Evolutionary conservation across 2,888 invertebrate genomes (phyloP).

Genomic region (Cantharis rustica): DNA sequence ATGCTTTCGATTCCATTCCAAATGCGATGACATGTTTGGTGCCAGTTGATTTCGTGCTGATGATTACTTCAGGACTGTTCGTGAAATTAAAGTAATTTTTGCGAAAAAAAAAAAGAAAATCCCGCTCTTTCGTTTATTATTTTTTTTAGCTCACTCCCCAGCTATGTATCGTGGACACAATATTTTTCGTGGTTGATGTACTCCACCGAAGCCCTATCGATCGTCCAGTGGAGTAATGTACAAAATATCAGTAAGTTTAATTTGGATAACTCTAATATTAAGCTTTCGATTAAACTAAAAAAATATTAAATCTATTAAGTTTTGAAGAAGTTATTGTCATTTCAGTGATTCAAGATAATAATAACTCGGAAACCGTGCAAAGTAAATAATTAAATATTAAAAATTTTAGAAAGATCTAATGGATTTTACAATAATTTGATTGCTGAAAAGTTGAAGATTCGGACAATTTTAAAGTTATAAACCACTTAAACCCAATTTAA

Average conservation of each 20-base stretch:
- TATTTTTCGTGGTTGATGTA: slow-evolving; percentile 87
- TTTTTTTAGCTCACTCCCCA: slow-evolving; percentile 68
- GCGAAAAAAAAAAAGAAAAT: not conserved
- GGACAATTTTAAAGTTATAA: too few relatives aligned
- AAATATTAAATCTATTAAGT: too few relatives aligned
- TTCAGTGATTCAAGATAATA: too few relatives aligned
- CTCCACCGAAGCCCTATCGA: slow-evolving; percentile 82
- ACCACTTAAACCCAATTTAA: too few relatives aligned
- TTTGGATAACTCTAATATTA: too few relatives aligned
- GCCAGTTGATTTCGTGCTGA: slow-evolving; percentile 83
- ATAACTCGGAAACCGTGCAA: too few relatives aligned
- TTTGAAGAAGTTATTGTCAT: too few relatives aligned
- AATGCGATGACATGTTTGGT: slow-evolving; percentile 82
- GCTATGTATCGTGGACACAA: slow-evolving; percentile 75
- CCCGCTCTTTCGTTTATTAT: slow-evolving; percentile 33
- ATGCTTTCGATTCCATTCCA: slow-evolving; percentile 79
- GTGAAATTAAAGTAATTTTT: slow-evolving; percentile 73
- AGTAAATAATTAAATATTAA: too few relatives aligned
- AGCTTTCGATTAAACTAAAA: too few relatives aligned
- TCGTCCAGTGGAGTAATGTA: slow-evolving; percentile 80
- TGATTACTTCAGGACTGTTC: slow-evolving; percentile 87
- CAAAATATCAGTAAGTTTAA: slow-evolving; percentile 68
- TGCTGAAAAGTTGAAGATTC: too few relatives aligned
- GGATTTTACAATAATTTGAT: too few relatives aligned
- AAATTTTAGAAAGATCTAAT: too few relatives aligned